Evolutionary conservation across 2,797 vertebrate genomes (phyloP), one percentile per base, ranked within the genome.

Genomic region (Malacoraja senta): DNA sequence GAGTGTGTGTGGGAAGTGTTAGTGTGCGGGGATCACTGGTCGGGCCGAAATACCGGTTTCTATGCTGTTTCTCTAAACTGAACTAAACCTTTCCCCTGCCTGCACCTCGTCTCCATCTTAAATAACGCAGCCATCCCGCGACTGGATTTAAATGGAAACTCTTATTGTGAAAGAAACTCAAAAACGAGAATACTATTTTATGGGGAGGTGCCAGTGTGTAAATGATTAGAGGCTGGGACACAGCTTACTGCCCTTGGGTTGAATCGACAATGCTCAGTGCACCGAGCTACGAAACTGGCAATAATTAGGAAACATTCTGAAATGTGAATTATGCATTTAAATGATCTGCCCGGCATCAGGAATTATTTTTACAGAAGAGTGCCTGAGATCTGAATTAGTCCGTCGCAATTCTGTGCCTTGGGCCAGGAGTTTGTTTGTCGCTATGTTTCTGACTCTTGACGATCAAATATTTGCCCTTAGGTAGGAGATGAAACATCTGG

Each of bases 181-280:
- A 72, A 24, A 71, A 29, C 6, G 19, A 74, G 26, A 92, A 92
- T 74, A 6, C 35, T 72, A 26, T 91, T 74, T 91, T 91, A n/a
- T 26, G 38, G 68, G 19, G 7, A 53, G 74, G 35, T 74, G 12
- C 24, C 44, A 53, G n/a, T 76, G 71, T 92, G 90, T 24, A 58
- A 92, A 92, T 71, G 90, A 92, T 92, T 92, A 92, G 84, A 63
- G 72, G 72, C 90, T 44, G 72, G 38, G 68, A 92, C 65, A 92
- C 44, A 13, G 90, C 65, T 71, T 92, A 58, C 71, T 92, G 90
- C 90, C 90, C 44, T 74, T 17, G 72, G 90, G 90, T 63, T 76
- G 90, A 92, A 92, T 88, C 76, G 90, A 38, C 71, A 53, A n/a
- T 29, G 71, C 71, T 92, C 90, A 76, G 90, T 29, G 71, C 72